Percentiles rank a stretch among this genome's conserved stretches.
These are phyloP conservation scores for Cynodonichthys magdalenae DNA, from an alignment of 2,797 vertebrate genomes.

Conservation along the genomic window DNA sequence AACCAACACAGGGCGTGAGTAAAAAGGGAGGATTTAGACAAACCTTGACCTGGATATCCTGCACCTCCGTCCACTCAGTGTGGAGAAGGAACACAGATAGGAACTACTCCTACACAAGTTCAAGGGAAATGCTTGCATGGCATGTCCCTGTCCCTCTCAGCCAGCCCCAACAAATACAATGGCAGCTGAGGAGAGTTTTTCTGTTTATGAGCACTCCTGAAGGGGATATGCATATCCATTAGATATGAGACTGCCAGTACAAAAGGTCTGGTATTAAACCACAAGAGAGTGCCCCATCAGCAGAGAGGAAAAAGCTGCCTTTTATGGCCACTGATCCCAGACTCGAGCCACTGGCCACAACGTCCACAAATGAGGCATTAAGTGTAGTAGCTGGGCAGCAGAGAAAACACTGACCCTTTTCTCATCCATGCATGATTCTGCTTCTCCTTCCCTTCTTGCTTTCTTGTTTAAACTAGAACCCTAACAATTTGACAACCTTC, in stretches of 20 bases:
- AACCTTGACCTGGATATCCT: constrained; percentile 76
- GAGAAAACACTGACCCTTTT: constrained; percentile 57
- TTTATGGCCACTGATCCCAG: constrained; percentile 75
- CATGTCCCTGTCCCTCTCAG: constrained; percentile 49
- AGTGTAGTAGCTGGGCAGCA: constrained; percentile 66
- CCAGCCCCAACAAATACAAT: constrained; percentile 46
- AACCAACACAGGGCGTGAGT: constrained; percentile 39
- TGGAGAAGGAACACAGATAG: constrained; percentile 52
- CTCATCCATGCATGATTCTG: constrained; percentile 59
- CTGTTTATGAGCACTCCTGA: constrained; percentile 70
- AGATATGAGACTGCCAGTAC: constrained; percentile 54
- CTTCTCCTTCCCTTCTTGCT: constrained; percentile 20
- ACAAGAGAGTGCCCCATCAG: constrained; percentile 75
- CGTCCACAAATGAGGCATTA: constrained; percentile 79
- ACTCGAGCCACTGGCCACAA: constrained; percentile 74
- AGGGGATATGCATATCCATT: constrained; percentile 70
- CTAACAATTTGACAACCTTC: constrained; percentile 30
- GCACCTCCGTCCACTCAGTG: constrained; percentile 63
- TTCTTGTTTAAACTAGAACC: constrained; percentile 25
- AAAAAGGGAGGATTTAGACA: constrained; percentile 52
- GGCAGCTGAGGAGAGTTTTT: constrained; percentile 44
- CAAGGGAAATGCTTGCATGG: constrained; percentile 63
- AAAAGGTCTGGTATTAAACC: constrained; percentile 66
- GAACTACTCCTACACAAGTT: constrained; percentile 53
- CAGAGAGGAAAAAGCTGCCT: constrained; percentile 67